These are phyloP conservation scores for Scopus umbretta DNA, from an alignment of 2,113 vertebrate genomes.

Conservation along the genomic window DNA sequence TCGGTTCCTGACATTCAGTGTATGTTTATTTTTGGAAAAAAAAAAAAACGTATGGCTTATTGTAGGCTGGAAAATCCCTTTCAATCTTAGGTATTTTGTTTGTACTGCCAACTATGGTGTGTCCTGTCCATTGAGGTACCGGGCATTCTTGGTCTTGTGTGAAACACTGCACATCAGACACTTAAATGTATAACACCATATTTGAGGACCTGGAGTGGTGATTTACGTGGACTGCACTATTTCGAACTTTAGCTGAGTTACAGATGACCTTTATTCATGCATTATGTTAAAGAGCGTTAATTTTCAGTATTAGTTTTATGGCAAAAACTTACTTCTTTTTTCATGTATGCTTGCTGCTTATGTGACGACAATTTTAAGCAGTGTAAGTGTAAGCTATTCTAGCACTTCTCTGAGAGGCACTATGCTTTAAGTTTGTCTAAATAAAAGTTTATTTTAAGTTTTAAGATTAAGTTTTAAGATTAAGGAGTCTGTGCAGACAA, in stretches of 20 bases:
- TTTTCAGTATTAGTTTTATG: not conserved
- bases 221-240: not conserved
- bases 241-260: not conserved
- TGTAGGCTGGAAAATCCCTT: not conserved
- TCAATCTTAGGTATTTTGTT: not conserved
- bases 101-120: not conserved
- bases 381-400: not conserved
- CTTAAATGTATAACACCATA: not conserved
- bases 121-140: not conserved
- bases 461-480: not conserved
- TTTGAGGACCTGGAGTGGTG: not conserved
- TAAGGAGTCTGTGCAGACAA: not conserved
- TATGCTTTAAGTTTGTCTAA: not conserved
- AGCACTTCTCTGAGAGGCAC: not conserved
- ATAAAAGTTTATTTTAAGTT: not conserved
- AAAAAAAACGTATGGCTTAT: not conserved
- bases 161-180: not conserved
- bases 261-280: not conserved
- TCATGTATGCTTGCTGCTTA: not conserved
- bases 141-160: not conserved
- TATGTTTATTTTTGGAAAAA: not conserved
- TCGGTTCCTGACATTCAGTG: not conserved
- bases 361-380: not conserved
- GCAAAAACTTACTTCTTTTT: not conserved
- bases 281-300: not conserved